Evolutionary conservation across 2,113 vertebrate species (phyloP).

Genomic region (Vombatus ursinus): DNA sequence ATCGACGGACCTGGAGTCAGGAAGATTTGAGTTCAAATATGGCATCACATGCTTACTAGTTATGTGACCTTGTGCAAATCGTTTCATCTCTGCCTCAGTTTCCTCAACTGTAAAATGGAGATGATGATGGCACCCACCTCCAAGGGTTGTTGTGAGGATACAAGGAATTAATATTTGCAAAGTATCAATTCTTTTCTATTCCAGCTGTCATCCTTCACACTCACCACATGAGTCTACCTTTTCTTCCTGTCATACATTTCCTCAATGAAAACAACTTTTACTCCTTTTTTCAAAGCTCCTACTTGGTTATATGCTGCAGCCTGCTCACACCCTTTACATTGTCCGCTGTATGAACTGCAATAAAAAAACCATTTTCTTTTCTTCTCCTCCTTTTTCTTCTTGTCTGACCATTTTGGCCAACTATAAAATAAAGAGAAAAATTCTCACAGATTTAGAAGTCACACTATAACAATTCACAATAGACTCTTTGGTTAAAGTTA

Average conservation of each 20-base stretch:
- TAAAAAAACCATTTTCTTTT: not conserved
- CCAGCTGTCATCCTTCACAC: not conserved
- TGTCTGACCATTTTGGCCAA: not conserved
- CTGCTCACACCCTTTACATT: not conserved
- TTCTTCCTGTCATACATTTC: not conserved
- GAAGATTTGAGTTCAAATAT: not conserved
- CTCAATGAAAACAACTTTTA: not conserved
- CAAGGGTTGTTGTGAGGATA: not conserved
- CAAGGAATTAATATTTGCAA: not conserved
- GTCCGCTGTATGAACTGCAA: not conserved
- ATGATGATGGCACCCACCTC: not conserved
- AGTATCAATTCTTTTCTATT: not conserved
- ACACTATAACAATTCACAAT: not conserved
- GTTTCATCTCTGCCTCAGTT: not conserved
- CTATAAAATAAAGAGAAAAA: not conserved
- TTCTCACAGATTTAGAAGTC: not conserved
- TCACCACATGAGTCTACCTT: not conserved
- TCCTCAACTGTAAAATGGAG: not conserved
- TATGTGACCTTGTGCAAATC: not conserved
- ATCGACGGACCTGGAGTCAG: not conserved
- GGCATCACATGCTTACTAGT: not conserved
- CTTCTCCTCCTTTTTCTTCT: not conserved
- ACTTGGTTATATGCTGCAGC: not conserved
- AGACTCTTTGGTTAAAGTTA: not conserved
- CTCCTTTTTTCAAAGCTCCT: not conserved